Evolutionary conservation across 2,113 vertebrate species (phyloP).

Genomic region (Mungos mungo): DNA sequence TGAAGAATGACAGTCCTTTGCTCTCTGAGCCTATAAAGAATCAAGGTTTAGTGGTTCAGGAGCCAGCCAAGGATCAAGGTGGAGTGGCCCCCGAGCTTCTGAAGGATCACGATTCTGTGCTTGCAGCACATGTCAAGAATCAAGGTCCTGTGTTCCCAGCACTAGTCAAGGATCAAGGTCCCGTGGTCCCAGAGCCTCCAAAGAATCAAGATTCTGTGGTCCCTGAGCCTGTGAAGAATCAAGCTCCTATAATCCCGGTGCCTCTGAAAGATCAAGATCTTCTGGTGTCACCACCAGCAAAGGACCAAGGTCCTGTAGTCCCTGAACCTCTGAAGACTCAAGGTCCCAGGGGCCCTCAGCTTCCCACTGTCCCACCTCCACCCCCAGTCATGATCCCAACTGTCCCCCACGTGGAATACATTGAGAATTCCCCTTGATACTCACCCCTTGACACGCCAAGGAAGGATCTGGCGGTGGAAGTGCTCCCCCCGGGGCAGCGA

Average conservation of each 20-base stretch:
- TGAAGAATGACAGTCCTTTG: neutral
- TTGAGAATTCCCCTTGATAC: conserved; percentile 79
- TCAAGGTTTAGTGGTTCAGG: neutral
- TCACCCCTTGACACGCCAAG: conserved; percentile 52
- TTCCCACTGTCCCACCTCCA: conserved; percentile 72
- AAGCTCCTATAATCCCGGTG: conserved; percentile 57
- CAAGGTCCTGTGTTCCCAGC: neutral
- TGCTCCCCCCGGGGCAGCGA: neutral
- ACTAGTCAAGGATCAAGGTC: conserved; percentile 20
- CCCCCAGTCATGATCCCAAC: conserved; percentile 80
- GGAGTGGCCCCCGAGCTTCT: neutral
- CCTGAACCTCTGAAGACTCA: conserved; percentile 46
- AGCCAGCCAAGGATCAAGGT: neutral
- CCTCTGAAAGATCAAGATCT: conserved; percentile 70
- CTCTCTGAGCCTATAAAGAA: neutral
- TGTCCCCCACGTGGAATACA: conserved; percentile 74
- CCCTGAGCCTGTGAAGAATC: neutral
- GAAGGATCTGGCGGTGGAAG: conserved; percentile 43
- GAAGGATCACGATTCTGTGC: conserved; percentile 1
- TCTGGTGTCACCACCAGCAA: conserved; percentile 62
- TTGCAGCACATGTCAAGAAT: neutral
- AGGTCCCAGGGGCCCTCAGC: conserved; percentile 65
- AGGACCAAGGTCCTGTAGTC: conserved; percentile 64
- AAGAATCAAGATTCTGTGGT: conserved; percentile 25
- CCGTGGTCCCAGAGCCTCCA: neutral